Evolutionary conservation across 2,797 vertebrate species (phyloP), one percentile per base, ranked within the genome.

Genomic region (Euthynnus affinis): DNA sequence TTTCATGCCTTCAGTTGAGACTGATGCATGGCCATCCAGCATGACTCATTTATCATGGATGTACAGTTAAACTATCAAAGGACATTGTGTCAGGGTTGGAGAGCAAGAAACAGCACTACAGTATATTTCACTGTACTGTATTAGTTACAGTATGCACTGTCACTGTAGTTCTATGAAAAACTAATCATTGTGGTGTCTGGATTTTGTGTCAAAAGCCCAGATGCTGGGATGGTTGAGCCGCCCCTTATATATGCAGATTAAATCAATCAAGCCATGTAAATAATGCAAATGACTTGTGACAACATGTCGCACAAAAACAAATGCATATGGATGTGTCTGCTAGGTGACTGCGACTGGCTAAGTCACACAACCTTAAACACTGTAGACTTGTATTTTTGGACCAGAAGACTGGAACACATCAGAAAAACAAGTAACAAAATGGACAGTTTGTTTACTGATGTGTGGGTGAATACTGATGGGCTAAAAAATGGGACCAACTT

Each of bases 221-320:
- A 59, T 70, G 46, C 37, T 23, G 25, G 5, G 76, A 34, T 32
- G 25, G n/a, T 23, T 14, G 17, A 29, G 46, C 5, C 61, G 18
- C 22, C 37, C 34, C 37, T 62, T 74, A n/a, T 61, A 52, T 37
- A 80, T 74, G 29, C 44, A 63, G 75, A 79, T 84, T 0, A 49
- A 75, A 77, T 72, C n/a, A 62, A 70, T 74, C 72, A 71, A 1
- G 7, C 42, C 68, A 20, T 48, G 48, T 74, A 71, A 80, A 80
- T 71, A 62, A 83, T 75, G 32, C 56, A 59, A 80, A 78, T 32
- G 20, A 20, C 13, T 56, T 62, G 34, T 1, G 34, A 68, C n/a
- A 66, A 40, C 10, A 77, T 65, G 57, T 9, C 25, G 61, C 67
- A 53, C 13, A 60, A 46, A 74, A 57, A 56, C 6, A 69, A 37